Evolutionary conservation across 1,140 invertebrate genomes (phyloP), one percentile per base, ranked within the genome.

Genomic region (Luehdorfia chinensis): DNA sequence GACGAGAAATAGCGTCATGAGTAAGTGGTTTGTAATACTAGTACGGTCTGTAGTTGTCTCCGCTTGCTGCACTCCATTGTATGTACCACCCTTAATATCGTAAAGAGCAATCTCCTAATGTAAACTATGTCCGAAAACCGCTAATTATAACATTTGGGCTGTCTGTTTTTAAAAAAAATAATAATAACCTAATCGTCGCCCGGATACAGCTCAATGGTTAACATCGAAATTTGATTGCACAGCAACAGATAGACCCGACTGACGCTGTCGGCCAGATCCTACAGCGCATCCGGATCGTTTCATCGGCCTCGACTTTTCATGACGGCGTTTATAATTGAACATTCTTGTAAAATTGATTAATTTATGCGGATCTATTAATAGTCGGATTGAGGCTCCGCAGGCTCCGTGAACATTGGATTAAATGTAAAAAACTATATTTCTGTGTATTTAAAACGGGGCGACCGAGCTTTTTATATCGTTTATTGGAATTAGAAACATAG

Each of bases 251-350:
- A n/a, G n/a, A n/a, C 5, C 31, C 36, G 23, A 25, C 36, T 11
- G 9, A 13, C 19, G 13, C 34, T 6, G 13, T 7, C 30, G 15
- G 45, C 30, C 18, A 48, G 46, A 55, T 60, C 52, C 48, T 47
- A 45, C 18, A 19, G 19, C n/a, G 46, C 27, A 28, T 60, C 49
- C 56, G 56, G 41, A 59, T 59, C 50, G 55, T 57, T 50, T 23
- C 33, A 16, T 5, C 44, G 55, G 37, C 55, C 55, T 58, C 50
- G 47, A 54, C 55, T 50, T 53, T 58, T 58, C 50, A 58, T 58
- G 47, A 47, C 55, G 19, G 36, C 36, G 5, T 41, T 41, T 27
- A 41, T 41, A 11, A 25, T 41, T 36, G 33, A 15, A 36, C 18
- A 27, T 27, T 27, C 19, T 25, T 41, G 36, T 41, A 41, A 41